Conservation (phyloP, 2,113 vertebrate genomes). For the Sphaerodactylus townsendi region DNA sequence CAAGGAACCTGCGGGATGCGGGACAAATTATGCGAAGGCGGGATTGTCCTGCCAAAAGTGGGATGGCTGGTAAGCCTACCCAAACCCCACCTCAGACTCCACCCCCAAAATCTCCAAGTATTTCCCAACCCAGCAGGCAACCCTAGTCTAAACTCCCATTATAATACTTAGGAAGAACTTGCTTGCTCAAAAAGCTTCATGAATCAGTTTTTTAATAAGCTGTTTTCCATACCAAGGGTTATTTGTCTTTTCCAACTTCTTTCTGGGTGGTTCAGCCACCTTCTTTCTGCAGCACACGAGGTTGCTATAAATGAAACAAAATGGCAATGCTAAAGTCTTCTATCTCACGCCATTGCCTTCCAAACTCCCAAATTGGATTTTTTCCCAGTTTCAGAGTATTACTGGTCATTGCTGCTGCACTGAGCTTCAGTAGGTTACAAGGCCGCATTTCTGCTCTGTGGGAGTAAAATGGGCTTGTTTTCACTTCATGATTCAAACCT, state of each 20-base stretch:
- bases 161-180: too few relatives aligned
- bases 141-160: too few relatives aligned
- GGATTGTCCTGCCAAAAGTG: too few relatives aligned
- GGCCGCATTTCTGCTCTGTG: neutral
- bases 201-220: neutral
- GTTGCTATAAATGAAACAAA: neutral
- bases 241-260: neutral
- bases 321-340: neutral
- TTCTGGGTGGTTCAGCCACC: neutral
- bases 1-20: too few relatives aligned
- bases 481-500: conserved; percentile 29
- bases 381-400: neutral
- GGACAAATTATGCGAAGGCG: too few relatives aligned
- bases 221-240: neutral
- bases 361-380: neutral
- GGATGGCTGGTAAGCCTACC: too few relatives aligned
- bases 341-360: neutral
- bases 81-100: too few relatives aligned
- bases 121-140: too few relatives aligned
- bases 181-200: neutral
- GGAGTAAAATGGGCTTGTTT: neutral
- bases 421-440: conserved; percentile 2
- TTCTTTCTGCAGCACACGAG: neutral
- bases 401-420: neutral
- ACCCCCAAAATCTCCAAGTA: too few relatives aligned